Base-by-base conservation (phyloP, 1,140 invertebrate species). In the Octopus sinensis region DNA sequence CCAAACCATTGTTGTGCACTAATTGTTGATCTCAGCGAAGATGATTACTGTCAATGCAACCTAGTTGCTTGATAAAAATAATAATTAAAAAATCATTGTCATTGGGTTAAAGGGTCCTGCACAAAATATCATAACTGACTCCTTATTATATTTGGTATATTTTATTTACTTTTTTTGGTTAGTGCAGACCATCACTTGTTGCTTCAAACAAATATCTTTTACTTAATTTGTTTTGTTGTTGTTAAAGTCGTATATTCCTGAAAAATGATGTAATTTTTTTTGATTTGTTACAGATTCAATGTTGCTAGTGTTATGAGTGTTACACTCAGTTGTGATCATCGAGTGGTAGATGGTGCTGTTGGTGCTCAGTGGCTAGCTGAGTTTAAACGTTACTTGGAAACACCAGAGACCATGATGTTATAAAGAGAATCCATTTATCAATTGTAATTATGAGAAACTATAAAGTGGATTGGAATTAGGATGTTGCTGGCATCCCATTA, bases 341-440 rank as follows among this genome's bases (percentile, higher is more conserved):
- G 94, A 62, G 93, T 94, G n/a, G 94, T 94, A 12, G 94, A 95
- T 88, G 94, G 94, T 5, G 94, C 94, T 52, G 93, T 95, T 17
- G 94, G 94, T 53, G 94, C 94, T 4, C 91, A 93, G 83, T 95
- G 94, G 94, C 87, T 95, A 77, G 86, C 91, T 53, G 91, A 93
- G 82, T 94, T 95, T 89, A 93, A 92, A 82, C 91, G 91, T 86
- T 92, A 91, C 83, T 86, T 95, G 80, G 93, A 94, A 85, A 92
- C 93, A 83, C 94, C 94, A 43, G 89, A 92, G 43, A 93, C 92
- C 6, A 95, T 94, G 94, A 87, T 95, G 53, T 88, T 94, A 84
- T 94, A 92, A 88, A 80, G 75, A 80, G 80, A 73, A 43, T 43
- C 30, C 30, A 43, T 43, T 43, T 43, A 43, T 43, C 30, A 43